Evolutionary conservation across 2,797 vertebrate species (phyloP).

Genomic region (Streptopelia turtur): DNA sequence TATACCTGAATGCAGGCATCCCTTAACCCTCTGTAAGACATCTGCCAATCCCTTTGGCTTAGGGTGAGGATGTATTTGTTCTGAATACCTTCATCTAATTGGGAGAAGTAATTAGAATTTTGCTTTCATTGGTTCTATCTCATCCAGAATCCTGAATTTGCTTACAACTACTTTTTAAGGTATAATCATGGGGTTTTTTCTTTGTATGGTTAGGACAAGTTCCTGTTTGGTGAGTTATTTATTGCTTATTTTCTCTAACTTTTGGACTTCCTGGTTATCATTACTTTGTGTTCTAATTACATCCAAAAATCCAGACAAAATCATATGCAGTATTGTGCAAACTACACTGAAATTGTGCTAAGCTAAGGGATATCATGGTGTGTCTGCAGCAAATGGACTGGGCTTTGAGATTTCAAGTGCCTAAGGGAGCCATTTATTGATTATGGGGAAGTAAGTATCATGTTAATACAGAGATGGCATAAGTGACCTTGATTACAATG

Average conservation of each 20-base stretch:
- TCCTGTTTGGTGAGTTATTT: background rate
- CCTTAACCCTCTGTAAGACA: background rate
- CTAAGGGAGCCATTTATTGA: background rate
- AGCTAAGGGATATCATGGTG: background rate
- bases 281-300: background rate
- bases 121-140: background rate
- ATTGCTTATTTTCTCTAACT: background rate
- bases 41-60: background rate
- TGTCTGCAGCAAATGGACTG: background rate
- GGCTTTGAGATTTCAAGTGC: background rate
- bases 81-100: background rate
- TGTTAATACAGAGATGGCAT: background rate
- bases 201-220: background rate
- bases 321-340: background rate
- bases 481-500: background rate
- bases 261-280: background rate
- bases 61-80: background rate
- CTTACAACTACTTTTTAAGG: background rate
- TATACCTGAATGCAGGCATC: background rate
- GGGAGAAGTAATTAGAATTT: background rate
- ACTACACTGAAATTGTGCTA: background rate
- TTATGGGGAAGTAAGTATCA: background rate
- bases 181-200: rapidly evolving
- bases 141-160: background rate
- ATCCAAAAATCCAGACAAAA: background rate